Percentiles rank a stretch among this genome's conserved stretches.
These are phyloP conservation scores for Thymelicus lineola DNA, from an alignment of 2,888 invertebrate genomes.

Conservation along the genomic window DNA sequence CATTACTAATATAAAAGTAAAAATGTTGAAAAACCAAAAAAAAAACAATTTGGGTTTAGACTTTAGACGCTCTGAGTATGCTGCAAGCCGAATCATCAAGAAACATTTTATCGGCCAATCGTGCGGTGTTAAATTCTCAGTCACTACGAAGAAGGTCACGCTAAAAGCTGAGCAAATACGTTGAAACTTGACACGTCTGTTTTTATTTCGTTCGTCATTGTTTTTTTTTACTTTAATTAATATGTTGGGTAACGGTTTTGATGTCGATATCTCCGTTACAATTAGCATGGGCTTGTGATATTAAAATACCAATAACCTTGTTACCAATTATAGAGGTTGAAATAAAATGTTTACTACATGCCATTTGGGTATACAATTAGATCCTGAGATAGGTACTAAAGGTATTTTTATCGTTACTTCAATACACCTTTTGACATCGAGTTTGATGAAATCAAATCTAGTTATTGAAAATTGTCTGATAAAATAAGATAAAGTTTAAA, in stretches of 20 bases:
- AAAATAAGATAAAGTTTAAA: no score
- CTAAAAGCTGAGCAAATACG: conserved; percentile 29
- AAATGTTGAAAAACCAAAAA: no score
- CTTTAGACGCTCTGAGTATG: no score
- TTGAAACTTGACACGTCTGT: conserved; percentile 14
- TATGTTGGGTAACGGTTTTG: conserved; percentile 1
- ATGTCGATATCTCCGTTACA: conserved; percentile 2
- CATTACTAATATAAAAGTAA: no score
- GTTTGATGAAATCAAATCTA: no score
- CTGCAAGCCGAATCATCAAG: background rate
- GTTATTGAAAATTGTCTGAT: no score
- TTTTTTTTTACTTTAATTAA: conserved; percentile 11
- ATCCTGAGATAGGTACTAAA: no score
- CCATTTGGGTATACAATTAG: no score
- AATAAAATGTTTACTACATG: background rate
- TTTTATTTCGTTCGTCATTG: conserved; percentile 9
- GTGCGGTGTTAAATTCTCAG: conserved; percentile 15
- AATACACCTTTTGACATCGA: no score
- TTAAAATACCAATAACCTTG: background rate
- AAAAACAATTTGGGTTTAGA: no score
- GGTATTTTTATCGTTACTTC: no score
- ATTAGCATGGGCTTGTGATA: background rate
- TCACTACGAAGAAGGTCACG: conserved; percentile 2
- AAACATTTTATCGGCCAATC: conserved; percentile 15
- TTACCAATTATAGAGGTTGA: background rate